A percentile compares a stretch with the other conserved stretches of the same genome.
phyloP scores from a whole-genome alignment of 2,888 invertebrate genomes.

The Acleris laterana region DNA sequence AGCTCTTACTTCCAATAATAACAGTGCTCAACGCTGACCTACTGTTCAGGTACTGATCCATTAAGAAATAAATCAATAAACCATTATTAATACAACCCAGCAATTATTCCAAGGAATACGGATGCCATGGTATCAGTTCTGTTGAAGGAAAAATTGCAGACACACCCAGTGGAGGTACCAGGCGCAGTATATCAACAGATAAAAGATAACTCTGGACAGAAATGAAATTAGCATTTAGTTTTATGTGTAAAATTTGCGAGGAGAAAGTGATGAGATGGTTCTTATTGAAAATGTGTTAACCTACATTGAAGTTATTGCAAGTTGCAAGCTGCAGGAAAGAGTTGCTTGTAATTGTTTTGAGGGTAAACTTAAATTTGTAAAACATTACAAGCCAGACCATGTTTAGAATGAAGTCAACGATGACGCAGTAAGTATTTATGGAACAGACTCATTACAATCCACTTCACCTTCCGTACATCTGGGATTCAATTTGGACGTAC shows the following conservation, averaged over 20 bases:
- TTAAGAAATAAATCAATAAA: conserved; percentile 40
- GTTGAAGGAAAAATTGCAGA: conserved; percentile 39
- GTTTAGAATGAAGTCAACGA: too few relatives aligned
- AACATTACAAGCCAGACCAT: too few relatives aligned
- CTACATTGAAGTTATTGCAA: conserved; percentile 10
- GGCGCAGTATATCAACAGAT: conserved; percentile 22
- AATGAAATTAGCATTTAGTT: conserved; percentile 63
- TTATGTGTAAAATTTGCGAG: conserved; percentile 59
- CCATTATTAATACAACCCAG: conserved; percentile 38
- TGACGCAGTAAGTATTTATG: too few relatives aligned
- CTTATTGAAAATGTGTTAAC: conserved; percentile 29
- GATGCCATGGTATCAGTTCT: conserved; percentile 24
- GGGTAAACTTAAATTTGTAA: too few relatives aligned
- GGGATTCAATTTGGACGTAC: too few relatives aligned
- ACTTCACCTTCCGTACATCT: too few relatives aligned
- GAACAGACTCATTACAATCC: too few relatives aligned
- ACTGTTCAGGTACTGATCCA: conserved; percentile 32
- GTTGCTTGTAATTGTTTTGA: too few relatives aligned
- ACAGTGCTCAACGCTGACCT: conserved; percentile 33
- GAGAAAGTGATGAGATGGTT: conserved; percentile 55
- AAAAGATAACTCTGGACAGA: conserved; percentile 13
- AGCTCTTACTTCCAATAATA: conserved; percentile 33
- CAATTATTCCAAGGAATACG: conserved; percentile 43
- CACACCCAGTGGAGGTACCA: conserved; percentile 19
- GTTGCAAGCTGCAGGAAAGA: too few relatives aligned